Base-by-base conservation (phyloP, 2,113 vertebrate species). In the Chaenocephalus aceratus region DNA sequence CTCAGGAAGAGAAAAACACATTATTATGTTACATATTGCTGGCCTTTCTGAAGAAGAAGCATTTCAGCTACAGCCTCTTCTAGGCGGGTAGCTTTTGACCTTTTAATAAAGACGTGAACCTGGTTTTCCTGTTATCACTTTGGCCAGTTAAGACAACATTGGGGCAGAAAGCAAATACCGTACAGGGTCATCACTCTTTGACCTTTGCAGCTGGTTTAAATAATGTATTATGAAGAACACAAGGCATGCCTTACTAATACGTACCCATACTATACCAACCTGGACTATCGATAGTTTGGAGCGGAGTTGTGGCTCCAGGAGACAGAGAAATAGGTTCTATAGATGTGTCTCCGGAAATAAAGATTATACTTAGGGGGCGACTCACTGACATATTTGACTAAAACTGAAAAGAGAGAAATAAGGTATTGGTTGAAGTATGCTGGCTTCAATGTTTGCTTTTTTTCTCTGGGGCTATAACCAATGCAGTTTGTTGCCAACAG, bases 261-360 rank as follows among this genome's bases (percentile, higher is more conserved):
- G 21, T 52, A 70, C 45, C 80, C 52, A 69, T 77, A 88, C 74
- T 86, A 64, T 34, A 62, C 54, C 66, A 62, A 80, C 48, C 48
- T 64, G 15, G 45, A 77, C 86, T 92, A 93, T 90, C 90, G 88
- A 92, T 94, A 88, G 71, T 51, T 68, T 44, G 48, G 61, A 89
- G 60, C 60, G 62, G 58, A 80, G 70, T 36, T 64, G 65, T 53
- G 70, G 67, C 77, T 86, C 67, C 60, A 66, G 41, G 53, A 18
- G 23, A 48, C 23, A 63, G 46, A 67, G 61, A 52, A 74, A 66
- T 67, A 59, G 65, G 72, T 15, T 30, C 57, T 71, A 14, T 51
- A 10, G 41, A 16, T 49, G 52, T 63, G 61, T 51, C 48, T 62
- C 66, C 75, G 61, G 54, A 60, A 73, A 18, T 49, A 63, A 16